Conservation (phyloP, 1,140 invertebrate genomes). For the Cheumatopsyche charites region DNA sequence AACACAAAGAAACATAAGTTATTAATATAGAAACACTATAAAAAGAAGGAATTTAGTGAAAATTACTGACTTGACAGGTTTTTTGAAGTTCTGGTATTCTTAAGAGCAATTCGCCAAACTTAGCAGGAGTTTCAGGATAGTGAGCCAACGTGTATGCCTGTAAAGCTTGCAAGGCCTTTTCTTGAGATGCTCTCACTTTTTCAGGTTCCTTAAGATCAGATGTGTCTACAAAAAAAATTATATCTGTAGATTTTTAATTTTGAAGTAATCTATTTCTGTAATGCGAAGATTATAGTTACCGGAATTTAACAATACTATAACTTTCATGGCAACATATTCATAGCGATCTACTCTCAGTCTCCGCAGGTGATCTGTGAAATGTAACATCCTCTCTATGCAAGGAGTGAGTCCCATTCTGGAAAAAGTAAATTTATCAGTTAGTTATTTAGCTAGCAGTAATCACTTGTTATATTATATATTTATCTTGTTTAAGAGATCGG, state of each 20-base stretch:
- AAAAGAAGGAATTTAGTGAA: background rate
- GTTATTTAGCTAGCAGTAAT: too few relatives aligned
- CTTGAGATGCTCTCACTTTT: constrained; percentile 90
- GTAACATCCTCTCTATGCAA: constrained; percentile 92
- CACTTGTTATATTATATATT: too few relatives aligned
- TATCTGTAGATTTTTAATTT: background rate
- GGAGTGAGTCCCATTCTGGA: constrained; percentile 65
- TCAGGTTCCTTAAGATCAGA: constrained; percentile 90
- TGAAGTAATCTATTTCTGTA: background rate
- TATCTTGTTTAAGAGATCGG: too few relatives aligned
- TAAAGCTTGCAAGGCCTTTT: constrained; percentile 90
- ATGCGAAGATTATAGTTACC: constrained; percentile 68
- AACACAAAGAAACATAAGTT: constrained; percentile 23
- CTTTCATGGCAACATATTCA: constrained; percentile 96
- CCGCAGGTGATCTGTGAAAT: constrained; percentile 90
- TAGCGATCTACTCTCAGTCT: constrained; percentile 91
- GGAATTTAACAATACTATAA: constrained; percentile 91
- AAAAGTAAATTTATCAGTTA: constrained; percentile 42
- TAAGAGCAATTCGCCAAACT: constrained; percentile 92
- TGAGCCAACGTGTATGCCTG: constrained; percentile 90
- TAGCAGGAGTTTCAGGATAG: constrained; percentile 90
- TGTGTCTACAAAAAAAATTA: constrained; percentile 68
- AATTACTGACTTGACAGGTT: constrained; percentile 79
- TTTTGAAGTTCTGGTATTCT: constrained; percentile 93
- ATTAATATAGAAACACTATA: background rate